Evolutionary conservation across 2,888 invertebrate genomes (phyloP), one percentile per base, ranked within the genome.

Genomic region (Cerastoderma edule): DNA sequence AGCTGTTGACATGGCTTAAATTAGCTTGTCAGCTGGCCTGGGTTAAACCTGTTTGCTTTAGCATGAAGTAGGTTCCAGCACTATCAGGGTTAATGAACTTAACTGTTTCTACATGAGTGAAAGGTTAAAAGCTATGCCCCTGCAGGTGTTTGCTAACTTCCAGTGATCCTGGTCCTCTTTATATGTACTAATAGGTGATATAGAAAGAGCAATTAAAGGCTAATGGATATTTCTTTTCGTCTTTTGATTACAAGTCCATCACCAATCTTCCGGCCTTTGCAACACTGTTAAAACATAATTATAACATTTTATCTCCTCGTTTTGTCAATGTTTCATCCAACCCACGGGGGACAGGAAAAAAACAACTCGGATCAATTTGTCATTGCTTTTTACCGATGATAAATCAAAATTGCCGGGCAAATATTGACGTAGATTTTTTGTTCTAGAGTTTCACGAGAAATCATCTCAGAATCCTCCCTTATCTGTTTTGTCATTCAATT

Each of bases 361-460:
- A 35, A 22, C 22, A 35, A 60, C 39, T 60, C 39, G 3, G 60
- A 60, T 60, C 60, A 60, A 60, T 60, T 60, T 60, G 60, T 60
- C 60, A 60, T 60, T n/a, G 8, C 60, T 60, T 39, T 39, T 60
- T 60, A 39, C 39, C 39, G 39, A 60, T 39, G 39, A 60, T 53
- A 53, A 53, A 53, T 50, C 48, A 66, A 50, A 48, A 50, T 66
- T 66, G 53, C 44, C 48, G 67, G 73, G 70, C 70, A 78, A 81
- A 81, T 78, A 81, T 78, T 81, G 81, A 81, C 72, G 50, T 54
- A 39, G 24, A 48, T 50, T 50, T 48, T 72, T 60, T 57, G 46
- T 46, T 72, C 68, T 73, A 54, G 73, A 74, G 71, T 71, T 74
- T 71, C 68, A 73, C 56, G 54, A 32, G 57, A 48, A 60, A 46